Percentiles rank a stretch among this genome's conserved stretches.
Conservation (phyloP, 2,797 vertebrate species). For the Syndactyla subalaris region DNA sequence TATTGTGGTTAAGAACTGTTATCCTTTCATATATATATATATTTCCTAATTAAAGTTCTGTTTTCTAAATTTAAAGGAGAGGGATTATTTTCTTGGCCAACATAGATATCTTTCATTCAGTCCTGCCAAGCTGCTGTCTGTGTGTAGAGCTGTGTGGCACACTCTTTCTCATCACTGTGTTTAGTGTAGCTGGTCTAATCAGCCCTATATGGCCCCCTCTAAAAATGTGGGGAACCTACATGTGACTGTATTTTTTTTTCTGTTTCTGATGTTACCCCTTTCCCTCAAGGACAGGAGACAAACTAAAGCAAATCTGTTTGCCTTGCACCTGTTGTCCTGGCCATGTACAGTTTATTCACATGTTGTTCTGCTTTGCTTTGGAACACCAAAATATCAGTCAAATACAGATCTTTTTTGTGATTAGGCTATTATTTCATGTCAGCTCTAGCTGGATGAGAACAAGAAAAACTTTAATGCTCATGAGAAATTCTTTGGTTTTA, state of each 20-base stretch:
- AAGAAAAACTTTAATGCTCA: background rate
- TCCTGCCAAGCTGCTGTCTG: background rate
- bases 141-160: rapidly evolving
- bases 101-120: background rate
- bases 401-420: background rate
- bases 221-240: background rate
- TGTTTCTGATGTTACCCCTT: background rate
- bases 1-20: no score
- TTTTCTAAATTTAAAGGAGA: no score
- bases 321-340: background rate
- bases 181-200: background rate
- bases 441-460: background rate
- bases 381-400: background rate
- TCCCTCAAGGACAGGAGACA: background rate
- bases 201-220: background rate
- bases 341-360: background rate
- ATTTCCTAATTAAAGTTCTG: no score
- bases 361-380: background rate
- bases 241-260: no score
- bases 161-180: background rate
- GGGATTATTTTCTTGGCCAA: no score
- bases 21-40: no score
- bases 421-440: background rate
- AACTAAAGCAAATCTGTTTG: background rate
- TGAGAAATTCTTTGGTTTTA: background rate